These are phyloP conservation scores for Laterallus jamaicensis DNA, from an alignment of 2,113 vertebrate genomes.

Conservation along the genomic window DNA sequence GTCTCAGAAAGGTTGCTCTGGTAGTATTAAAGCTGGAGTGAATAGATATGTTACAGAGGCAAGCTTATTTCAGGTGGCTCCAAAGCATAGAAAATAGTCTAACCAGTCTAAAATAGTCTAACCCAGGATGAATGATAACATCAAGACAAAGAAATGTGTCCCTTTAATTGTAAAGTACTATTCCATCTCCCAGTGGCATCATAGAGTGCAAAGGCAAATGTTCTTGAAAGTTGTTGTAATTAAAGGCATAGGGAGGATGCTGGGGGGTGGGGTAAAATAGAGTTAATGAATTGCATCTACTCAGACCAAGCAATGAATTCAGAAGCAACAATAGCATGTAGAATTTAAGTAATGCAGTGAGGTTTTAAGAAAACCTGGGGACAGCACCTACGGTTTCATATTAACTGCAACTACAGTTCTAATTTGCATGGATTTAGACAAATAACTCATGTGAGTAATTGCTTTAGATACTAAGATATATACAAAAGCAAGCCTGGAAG, in stretches of 20 bases:
- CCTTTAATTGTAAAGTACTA: background rate
- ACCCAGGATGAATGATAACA: background rate
- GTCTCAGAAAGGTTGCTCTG: background rate
- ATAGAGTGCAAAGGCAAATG: background rate
- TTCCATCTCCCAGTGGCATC: background rate
- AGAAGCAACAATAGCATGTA: background rate
- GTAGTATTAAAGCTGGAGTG: constrained; percentile 26
- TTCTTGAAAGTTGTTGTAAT: background rate
- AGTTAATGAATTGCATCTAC: background rate
- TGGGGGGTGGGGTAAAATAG: background rate
- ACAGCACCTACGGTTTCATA: background rate
- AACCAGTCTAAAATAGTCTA: too few species aligned
- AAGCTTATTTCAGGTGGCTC: background rate
- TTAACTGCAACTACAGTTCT: background rate
- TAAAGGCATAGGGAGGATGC: background rate
- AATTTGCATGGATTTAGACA: background rate
- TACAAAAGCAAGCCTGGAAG: background rate
- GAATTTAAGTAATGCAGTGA: background rate
- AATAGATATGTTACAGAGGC: background rate
- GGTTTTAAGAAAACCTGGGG: background rate
- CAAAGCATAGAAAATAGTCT: background rate
- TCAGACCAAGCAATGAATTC: background rate
- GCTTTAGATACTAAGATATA: background rate
- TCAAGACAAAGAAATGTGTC: background rate
- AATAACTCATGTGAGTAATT: background rate